phyloP scores from a whole-genome alignment of 92 coral and sea anemone genomes.

The Micromussa lordhowensis region DNA sequence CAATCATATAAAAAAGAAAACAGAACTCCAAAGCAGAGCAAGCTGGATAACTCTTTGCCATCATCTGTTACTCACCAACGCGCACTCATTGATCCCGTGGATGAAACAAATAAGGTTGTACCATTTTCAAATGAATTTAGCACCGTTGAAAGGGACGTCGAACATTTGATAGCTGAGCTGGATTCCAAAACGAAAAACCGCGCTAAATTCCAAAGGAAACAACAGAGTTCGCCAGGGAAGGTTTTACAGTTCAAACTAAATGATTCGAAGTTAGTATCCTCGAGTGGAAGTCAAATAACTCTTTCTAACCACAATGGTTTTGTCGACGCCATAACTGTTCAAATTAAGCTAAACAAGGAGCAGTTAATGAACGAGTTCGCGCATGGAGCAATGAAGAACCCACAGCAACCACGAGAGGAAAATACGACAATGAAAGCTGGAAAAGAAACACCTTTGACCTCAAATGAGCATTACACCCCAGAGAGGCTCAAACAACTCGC shows the following conservation, averaged over 20 bases:
- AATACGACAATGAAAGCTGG: not conserved
- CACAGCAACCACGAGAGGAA: not conserved
- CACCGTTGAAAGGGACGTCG: not conserved
- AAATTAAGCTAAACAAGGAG: not conserved
- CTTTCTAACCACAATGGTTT: not conserved
- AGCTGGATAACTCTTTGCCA: too few species aligned
- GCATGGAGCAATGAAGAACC: not conserved
- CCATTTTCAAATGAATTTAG: not conserved
- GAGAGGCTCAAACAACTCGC: not conserved
- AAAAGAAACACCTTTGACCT: not conserved
- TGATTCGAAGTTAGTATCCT: not conserved
- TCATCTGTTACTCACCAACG: not conserved
- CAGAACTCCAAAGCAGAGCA: not conserved
- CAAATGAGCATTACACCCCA: not conserved
- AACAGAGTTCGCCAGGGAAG: not conserved
- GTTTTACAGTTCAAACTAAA: conserved; percentile 2
- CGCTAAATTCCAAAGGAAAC: not conserved
- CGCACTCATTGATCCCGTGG: not conserved
- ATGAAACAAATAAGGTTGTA: not conserved
- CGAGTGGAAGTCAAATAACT: not conserved
- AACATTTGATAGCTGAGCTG: not conserved
- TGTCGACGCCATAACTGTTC: conserved; percentile 11
- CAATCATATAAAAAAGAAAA: not conserved
- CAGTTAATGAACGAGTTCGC: not conserved
- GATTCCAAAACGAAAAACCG: not conserved